A percentile compares a stretch with the other conserved stretches of the same genome.
Evolutionary conservation across 2,888 invertebrate genomes (phyloP).

Genomic region (Oxytorus armatus): DNA sequence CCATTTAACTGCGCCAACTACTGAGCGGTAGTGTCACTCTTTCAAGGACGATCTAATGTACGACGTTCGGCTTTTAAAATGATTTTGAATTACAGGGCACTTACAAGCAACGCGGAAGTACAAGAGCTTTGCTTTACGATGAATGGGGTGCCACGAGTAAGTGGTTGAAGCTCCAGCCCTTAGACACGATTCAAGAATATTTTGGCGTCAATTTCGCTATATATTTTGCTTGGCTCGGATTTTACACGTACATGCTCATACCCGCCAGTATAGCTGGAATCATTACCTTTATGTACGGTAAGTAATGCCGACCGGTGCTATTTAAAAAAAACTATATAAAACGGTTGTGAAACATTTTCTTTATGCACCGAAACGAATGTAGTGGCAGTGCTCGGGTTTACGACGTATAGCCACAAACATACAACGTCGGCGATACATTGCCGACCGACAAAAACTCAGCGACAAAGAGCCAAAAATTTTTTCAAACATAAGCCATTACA

Average conservation of each 20-base stretch:
- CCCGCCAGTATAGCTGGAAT: conserved; percentile 90
- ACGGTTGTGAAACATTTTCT: neutral
- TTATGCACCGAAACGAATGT: neutral
- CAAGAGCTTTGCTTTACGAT: conserved; percentile 86
- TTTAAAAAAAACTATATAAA: neutral
- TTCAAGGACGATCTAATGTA: neutral
- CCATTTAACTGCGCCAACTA: neutral
- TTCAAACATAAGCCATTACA: too few species aligned
- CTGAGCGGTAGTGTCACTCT: conserved; percentile 32
- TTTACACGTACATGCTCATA: conserved; percentile 93
- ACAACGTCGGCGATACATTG: too few species aligned
- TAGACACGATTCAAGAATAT: conserved; percentile 91
- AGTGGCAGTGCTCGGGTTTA: too few species aligned
- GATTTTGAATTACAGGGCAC: conserved; percentile 85
- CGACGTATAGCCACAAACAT: too few species aligned
- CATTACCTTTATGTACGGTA: conserved; percentile 88
- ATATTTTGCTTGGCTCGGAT: conserved; percentile 94
- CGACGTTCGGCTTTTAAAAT: neutral
- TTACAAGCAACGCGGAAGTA: conserved; percentile 84
- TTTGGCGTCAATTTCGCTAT: conserved; percentile 92
- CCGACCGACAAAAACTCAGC: too few species aligned
- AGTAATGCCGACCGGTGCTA: conserved; percentile 65
- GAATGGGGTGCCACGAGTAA: conserved; percentile 91
- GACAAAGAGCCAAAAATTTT: too few species aligned
- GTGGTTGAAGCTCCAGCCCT: conserved; percentile 90